Conservation (phyloP, 2,888 invertebrate species). For the Merodon equestris region DNA sequence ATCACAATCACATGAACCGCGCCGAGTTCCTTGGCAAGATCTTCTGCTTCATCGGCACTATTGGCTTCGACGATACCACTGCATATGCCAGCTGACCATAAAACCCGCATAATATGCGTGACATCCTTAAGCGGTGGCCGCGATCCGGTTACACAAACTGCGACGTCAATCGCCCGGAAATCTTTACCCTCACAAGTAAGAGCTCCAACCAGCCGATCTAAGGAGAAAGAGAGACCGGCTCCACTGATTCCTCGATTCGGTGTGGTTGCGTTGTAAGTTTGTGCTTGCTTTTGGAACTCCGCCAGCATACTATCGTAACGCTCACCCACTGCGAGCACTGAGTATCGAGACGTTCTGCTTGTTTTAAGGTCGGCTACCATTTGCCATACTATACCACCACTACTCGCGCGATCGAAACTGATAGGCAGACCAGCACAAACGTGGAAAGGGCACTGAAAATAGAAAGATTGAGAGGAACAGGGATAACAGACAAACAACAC, state of each 20-base stretch:
- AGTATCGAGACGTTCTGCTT: slow-evolving; percentile 80
- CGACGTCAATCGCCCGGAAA: slow-evolving; percentile 81
- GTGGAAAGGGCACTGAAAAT: slow-evolving; percentile 81
- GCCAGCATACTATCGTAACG: slow-evolving; percentile 91
- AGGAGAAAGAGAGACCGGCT: slow-evolving; percentile 90
- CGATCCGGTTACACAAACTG: slow-evolving; percentile 84
- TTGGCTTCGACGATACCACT: slow-evolving; percentile 82
- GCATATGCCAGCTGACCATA: slow-evolving; percentile 87
- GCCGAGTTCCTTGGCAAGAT: slow-evolving; percentile 82
- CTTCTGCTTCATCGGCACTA: slow-evolving; percentile 84
- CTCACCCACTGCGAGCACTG: slow-evolving; percentile 92
- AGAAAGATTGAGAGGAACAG: neutral
- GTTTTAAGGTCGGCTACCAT: slow-evolving; percentile 78
- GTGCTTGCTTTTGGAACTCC: slow-evolving; percentile 82
- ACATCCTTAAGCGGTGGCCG: slow-evolving; percentile 81
- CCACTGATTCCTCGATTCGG: slow-evolving; percentile 79
- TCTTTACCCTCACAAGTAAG: slow-evolving; percentile 81
- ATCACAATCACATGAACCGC: slow-evolving; percentile 83
- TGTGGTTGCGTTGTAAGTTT: slow-evolving; percentile 75
- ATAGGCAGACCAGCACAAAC: slow-evolving; percentile 79
- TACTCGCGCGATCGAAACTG: slow-evolving; percentile 80
- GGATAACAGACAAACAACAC: slow-evolving; percentile 73
- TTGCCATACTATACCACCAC: slow-evolving; percentile 83
- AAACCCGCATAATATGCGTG: slow-evolving; percentile 81
- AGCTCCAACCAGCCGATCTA: slow-evolving; percentile 87